These are phyloP conservation scores for Drosophila chauvacae DNA, from an alignment of 1,140 invertebrate species.

Conservation along the genomic window DNA sequence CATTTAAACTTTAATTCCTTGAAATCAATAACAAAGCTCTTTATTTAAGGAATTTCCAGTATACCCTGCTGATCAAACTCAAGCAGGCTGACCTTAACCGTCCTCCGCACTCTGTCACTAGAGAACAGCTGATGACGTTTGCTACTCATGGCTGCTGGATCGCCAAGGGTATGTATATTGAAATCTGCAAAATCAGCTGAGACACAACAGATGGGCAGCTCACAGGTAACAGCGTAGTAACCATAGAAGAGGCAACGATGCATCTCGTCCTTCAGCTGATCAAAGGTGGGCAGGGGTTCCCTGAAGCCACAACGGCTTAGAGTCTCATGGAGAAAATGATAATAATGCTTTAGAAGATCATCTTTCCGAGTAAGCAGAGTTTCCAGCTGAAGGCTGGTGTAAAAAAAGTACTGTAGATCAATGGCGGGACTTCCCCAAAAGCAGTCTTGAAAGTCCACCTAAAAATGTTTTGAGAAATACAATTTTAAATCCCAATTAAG, in stretches of 20 bases:
- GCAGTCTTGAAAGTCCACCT: constrained; percentile 77
- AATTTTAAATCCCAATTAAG: background rate
- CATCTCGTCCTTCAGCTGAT: constrained; percentile 67
- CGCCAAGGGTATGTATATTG: constrained; percentile 40
- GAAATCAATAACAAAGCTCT: too few relatives aligned
- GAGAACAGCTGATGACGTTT: constrained; percentile 55
- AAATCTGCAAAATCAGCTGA: constrained; percentile 36
- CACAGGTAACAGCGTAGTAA: constrained; percentile 61
- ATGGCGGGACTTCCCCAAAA: constrained; percentile 66
- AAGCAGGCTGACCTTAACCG: constrained; percentile 41
- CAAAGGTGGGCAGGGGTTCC: constrained; percentile 70
- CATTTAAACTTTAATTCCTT: too few relatives aligned
- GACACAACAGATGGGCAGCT: constrained; percentile 64
- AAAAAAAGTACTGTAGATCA: constrained; percentile 70
- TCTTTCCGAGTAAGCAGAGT: constrained; percentile 66
- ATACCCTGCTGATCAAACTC: constrained; percentile 67
- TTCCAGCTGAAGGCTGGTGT: constrained; percentile 62
- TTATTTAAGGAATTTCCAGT: constrained; percentile 41
- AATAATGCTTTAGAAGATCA: constrained; percentile 73
- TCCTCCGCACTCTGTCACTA: constrained; percentile 47
- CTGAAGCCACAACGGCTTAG: constrained; percentile 75
- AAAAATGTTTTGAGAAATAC: background rate
- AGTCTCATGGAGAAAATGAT: constrained; percentile 60
- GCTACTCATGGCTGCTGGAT: constrained; percentile 21
- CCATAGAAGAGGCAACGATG: constrained; percentile 66